Conservation (phyloP, 2,888 invertebrate genomes). For the Melangyna quadrimaculata region DNA sequence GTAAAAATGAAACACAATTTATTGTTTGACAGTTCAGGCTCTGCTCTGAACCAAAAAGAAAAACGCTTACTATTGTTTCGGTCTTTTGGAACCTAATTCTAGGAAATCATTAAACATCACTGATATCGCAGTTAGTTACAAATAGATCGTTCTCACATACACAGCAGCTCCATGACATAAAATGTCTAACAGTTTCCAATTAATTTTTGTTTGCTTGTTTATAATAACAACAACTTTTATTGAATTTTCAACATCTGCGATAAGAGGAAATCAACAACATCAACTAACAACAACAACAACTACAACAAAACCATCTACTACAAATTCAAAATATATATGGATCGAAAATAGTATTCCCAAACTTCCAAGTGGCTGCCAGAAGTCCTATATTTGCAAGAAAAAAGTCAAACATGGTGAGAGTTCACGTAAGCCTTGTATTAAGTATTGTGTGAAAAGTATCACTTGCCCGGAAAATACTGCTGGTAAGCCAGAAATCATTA, state of each 20-base stretch:
- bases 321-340: slow-evolving; percentile 50
- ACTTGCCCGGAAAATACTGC: slow-evolving; percentile 72
- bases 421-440: slow-evolving; percentile 74
- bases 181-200: slow-evolving; percentile 26
- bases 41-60: too few relatives aligned
- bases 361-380: slow-evolving; percentile 73
- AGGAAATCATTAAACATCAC: too few relatives aligned
- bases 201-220: neutral
- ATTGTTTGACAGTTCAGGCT: too few relatives aligned
- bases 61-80: too few relatives aligned
- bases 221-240: neutral
- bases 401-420: slow-evolving; percentile 73
- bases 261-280: slow-evolving; percentile 14
- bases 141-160: slow-evolving; percentile 29
- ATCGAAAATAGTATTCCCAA: slow-evolving; percentile 74
- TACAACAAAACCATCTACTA: slow-evolving; percentile 6
- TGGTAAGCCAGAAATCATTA: slow-evolving; percentile 64
- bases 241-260: neutral
- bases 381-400: slow-evolving; percentile 74
- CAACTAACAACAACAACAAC: slow-evolving; percentile 30
- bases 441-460: slow-evolving; percentile 76
- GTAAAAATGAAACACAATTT: too few relatives aligned
- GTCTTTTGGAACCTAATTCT: too few relatives aligned
- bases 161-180: neutral
- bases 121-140: slow-evolving; percentile 40